A percentile compares a stretch with the other conserved stretches of the same genome.
Conservation (phyloP, 2,113 vertebrate genomes). For the Rhinolophus ferrumequinum region DNA sequence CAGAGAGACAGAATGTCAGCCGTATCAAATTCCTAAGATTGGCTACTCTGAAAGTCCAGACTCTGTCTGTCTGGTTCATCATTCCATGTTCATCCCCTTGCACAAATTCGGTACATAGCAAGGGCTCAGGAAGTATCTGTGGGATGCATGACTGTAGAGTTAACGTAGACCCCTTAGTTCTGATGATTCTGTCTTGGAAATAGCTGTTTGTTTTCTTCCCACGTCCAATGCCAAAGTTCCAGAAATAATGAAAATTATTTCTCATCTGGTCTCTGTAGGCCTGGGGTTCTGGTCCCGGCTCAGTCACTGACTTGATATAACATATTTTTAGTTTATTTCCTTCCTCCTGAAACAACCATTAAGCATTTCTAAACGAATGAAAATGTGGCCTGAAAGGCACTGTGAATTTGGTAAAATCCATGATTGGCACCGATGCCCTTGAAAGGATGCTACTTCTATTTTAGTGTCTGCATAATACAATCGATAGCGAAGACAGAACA, state of each 20-base stretch:
- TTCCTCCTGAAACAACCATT: conserved; percentile 37
- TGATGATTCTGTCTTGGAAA: not conserved
- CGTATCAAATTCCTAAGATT: not conserved
- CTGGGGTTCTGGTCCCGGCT: not conserved
- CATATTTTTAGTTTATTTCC: conserved; percentile 28
- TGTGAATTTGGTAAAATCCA: not conserved
- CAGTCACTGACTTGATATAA: conserved; percentile 43
- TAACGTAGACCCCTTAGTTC: not conserved
- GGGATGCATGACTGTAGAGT: not conserved
- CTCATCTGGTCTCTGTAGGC: not conserved
- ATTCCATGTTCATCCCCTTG: not conserved
- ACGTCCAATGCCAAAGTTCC: not conserved
- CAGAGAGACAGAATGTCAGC: not conserved
- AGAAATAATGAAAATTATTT: conserved; percentile 25
- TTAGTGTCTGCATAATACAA: conserved; percentile 24
- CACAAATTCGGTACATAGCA: not conserved
- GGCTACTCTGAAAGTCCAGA: not conserved
- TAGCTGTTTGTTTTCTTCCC: not conserved
- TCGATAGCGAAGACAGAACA: not conserved
- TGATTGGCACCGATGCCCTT: conserved; percentile 36
- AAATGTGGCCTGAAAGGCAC: conserved; percentile 48
- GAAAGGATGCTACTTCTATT: conserved; percentile 45
- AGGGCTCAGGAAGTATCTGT: not conserved
- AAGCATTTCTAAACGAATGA: not conserved
- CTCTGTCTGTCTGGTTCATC: not conserved